Conservation (phyloP, 2,888 invertebrate genomes). For the Pantelozetes paolii region DNA sequence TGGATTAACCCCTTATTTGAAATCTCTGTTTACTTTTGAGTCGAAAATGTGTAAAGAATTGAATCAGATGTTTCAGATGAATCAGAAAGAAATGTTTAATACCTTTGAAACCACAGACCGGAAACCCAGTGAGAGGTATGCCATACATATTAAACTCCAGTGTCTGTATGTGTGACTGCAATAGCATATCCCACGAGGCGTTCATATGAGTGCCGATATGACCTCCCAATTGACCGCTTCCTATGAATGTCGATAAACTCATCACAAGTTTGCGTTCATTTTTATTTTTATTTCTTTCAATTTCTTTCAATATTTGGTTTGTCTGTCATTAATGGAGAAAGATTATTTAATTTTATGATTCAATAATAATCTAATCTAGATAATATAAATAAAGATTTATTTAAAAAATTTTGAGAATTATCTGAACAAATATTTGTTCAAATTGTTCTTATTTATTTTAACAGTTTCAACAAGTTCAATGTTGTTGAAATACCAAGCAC, state of each 20-base stretch:
- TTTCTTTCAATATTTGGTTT: background rate
- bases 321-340: background rate
- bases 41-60: background rate
- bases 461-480: no score
- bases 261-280: constrained; percentile 48
- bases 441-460: no score
- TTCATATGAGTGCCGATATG: constrained; percentile 56
- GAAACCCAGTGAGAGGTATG: constrained; percentile 59
- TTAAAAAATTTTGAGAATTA: no score
- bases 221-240: constrained; percentile 51
- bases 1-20: no score
- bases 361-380: background rate
- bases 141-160: constrained; percentile 57
- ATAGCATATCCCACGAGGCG: constrained; percentile 61
- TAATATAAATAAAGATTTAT: no score
- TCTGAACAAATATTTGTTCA: no score
- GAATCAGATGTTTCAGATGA: background rate
- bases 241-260: constrained; percentile 52
- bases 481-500: background rate
- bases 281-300: background rate
- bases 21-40: no score
- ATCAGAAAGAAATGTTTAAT: constrained; percentile 53
- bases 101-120: constrained; percentile 74
- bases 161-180: constrained; percentile 56
- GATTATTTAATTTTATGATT: background rate